Evolutionary conservation across 2,113 vertebrate species (phyloP).

Genomic region (Meles meles): DNA sequence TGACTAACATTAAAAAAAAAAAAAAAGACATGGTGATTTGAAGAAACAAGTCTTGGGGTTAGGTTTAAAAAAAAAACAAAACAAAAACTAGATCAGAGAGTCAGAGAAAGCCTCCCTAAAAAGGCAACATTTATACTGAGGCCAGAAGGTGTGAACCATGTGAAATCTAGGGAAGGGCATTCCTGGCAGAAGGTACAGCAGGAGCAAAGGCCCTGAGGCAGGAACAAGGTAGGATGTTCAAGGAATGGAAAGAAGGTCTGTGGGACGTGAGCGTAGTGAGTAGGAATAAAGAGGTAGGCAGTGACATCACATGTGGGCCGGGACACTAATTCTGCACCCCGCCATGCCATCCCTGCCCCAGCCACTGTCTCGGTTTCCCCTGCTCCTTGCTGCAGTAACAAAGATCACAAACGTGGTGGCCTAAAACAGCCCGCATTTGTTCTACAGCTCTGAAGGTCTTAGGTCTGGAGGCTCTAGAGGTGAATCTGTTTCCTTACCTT

Average conservation of each 20-base stretch:
- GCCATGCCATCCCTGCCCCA: rapidly evolving
- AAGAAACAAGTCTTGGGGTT: not conserved
- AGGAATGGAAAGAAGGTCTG: not conserved
- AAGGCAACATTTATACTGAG: not conserved
- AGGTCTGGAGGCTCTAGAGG: not conserved
- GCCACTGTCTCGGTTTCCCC: too few species aligned
- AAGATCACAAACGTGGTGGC: not conserved
- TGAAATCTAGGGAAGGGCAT: not conserved
- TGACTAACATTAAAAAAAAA: too few species aligned
- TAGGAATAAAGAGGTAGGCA: rapidly evolving
- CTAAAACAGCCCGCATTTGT: not conserved
- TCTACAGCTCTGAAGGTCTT: not conserved
- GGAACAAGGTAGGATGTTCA: not conserved
- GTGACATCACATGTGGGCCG: rapidly evolving
- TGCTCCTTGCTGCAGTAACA: not conserved
- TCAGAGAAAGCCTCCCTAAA: not conserved
- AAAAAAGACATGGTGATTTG: not conserved
- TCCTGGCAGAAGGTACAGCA: not conserved
- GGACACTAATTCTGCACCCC: not conserved
- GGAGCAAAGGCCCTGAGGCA: conserved; percentile 11
- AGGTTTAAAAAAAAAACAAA: not conserved
- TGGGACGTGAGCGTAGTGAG: not conserved
- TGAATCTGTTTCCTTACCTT: not conserved
- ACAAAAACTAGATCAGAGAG: not conserved
- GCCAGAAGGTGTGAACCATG: not conserved